These are phyloP conservation scores for Halcyon smyrnensis DNA, from an alignment of 2,797 vertebrate genomes.

Conservation along the genomic window DNA sequence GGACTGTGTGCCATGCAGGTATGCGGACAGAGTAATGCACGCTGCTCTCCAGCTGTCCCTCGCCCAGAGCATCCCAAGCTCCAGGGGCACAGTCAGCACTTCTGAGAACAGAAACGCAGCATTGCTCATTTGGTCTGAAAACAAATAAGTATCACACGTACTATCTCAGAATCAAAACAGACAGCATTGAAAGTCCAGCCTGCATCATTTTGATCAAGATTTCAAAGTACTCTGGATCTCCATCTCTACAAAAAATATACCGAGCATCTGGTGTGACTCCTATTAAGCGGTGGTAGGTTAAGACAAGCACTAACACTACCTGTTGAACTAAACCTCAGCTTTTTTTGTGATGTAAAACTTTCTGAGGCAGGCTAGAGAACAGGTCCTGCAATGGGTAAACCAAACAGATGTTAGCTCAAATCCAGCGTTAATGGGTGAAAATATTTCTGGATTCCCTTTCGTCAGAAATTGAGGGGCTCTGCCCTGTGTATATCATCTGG, in stretches of 20 bases:
- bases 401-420: background rate
- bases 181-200: background rate
- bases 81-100: fast-evolving
- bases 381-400: background rate
- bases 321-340: background rate
- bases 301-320: background rate
- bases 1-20: fast-evolving
- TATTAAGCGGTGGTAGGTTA: background rate
- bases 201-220: background rate
- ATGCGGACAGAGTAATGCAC: fast-evolving
- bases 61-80: fast-evolving
- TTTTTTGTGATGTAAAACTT: background rate
- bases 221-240: background rate
- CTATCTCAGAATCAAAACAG: background rate
- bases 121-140: background rate
- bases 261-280: background rate
- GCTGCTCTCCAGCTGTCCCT: background rate
- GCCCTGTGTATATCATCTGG: background rate
- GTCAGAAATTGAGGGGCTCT: background rate
- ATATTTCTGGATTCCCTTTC: background rate
- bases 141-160: background rate
- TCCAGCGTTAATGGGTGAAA: background rate
- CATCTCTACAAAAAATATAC: background rate
- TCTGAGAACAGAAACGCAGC: background rate
- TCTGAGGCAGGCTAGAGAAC: background rate